Conservation (phyloP, 1,140 invertebrate species). For the Drosophila asahinai region DNA sequence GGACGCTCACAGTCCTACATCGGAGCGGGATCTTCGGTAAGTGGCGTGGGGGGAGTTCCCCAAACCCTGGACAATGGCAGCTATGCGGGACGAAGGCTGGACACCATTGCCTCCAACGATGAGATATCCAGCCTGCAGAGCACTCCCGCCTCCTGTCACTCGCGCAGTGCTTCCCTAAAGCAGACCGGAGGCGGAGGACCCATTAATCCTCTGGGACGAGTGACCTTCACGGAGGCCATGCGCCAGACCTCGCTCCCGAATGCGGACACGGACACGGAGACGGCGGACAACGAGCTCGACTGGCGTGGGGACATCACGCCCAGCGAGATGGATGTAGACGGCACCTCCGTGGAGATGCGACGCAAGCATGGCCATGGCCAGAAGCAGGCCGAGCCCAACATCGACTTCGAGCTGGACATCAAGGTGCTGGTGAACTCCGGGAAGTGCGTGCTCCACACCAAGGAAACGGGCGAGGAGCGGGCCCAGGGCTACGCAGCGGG, state of each 20-base stretch:
- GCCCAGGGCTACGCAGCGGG: constrained; percentile 66
- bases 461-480: constrained; percentile 92
- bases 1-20: constrained; percentile 82
- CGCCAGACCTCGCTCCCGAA: constrained; percentile 89
- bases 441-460: constrained; percentile 98
- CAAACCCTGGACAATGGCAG: constrained; percentile 68
- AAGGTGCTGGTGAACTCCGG: constrained; percentile 98
- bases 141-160: constrained; percentile 89
- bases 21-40: constrained; percentile 38
- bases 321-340: constrained; percentile 87
- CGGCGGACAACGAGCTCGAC: constrained; percentile 87
- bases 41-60: constrained; percentile 24
- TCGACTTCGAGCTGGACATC: constrained; percentile 98
- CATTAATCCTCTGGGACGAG: constrained; percentile 52
- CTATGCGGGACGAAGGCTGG: constrained; percentile 67
- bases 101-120: constrained; percentile 82
- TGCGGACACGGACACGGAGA: constrained; percentile 89
- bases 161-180: constrained; percentile 90
- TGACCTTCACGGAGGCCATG: constrained; percentile 83
- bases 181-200: constrained; percentile 75
- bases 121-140: constrained; percentile 88
- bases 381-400: constrained; percentile 93
- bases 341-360: constrained; percentile 88
- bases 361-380: constrained; percentile 86
- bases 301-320: constrained; percentile 85